These are phyloP conservation scores for Paragorgia papillata DNA, from an alignment of 92 coral and sea anemone genomes.

Conservation along the genomic window DNA sequence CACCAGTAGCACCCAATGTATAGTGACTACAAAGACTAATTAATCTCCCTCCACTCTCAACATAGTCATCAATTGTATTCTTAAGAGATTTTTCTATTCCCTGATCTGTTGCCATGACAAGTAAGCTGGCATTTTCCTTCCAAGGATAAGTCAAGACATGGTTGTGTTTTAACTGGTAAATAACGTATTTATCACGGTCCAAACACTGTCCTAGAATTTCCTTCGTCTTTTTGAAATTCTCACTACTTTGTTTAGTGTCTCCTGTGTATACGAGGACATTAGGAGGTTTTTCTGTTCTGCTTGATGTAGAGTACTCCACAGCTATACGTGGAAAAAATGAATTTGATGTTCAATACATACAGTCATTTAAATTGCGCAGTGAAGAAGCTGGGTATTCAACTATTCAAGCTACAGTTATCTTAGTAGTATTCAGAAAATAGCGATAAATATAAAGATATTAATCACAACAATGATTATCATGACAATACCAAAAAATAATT, in stretches of 20 bases:
- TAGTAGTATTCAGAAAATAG: too few relatives aligned
- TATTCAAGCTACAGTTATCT: too few relatives aligned
- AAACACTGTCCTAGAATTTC: slow-evolving; percentile 48
- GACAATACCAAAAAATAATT: too few relatives aligned
- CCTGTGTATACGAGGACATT: slow-evolving; percentile 83
- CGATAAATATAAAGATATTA: too few relatives aligned
- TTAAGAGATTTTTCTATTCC: slow-evolving; percentile 39
- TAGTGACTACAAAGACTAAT: slow-evolving; percentile 59
- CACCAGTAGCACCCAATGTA: slow-evolving; percentile 14
- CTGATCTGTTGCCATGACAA: slow-evolving; percentile 61
- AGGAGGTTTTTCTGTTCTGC: slow-evolving; percentile 64
- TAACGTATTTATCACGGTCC: slow-evolving; percentile 75
- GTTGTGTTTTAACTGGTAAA: slow-evolving; percentile 66
- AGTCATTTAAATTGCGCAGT: too few relatives aligned
- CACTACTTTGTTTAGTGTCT: slow-evolving; percentile 35
- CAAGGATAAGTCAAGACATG: slow-evolving; percentile 72
- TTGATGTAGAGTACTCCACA: not conserved
- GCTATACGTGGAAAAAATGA: not conserved
- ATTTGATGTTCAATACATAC: not conserved
- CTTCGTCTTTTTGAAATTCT: slow-evolving; percentile 48
- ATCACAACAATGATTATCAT: too few relatives aligned
- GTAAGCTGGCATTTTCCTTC: slow-evolving; percentile 77
- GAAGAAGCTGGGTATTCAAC: too few relatives aligned
- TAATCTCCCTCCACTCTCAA: slow-evolving; percentile 72
- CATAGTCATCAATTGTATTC: slow-evolving; percentile 50